Percentiles rank a stretch among this genome's conserved stretches.
Conservation (phyloP, 2,888 invertebrate genomes). For the Eupsilia transversa region DNA sequence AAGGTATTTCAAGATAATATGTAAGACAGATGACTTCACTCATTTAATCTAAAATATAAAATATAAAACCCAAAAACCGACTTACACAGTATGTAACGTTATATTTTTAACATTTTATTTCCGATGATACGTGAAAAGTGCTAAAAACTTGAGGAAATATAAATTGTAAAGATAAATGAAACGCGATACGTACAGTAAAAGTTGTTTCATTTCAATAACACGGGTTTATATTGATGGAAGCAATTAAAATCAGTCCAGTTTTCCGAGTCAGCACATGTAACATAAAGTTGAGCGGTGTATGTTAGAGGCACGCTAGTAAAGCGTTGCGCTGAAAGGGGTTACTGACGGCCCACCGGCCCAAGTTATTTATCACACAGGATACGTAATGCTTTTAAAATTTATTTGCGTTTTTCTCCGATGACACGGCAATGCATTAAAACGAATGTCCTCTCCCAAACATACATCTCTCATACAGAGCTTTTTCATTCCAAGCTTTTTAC, state of each 20-base stretch:
- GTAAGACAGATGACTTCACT: not conserved
- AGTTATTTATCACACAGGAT: slow-evolving; percentile 83
- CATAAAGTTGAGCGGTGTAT: slow-evolving; percentile 47
- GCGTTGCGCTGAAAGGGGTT: slow-evolving; percentile 81
- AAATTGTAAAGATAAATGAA: slow-evolving; percentile 62
- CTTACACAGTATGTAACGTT: slow-evolving; percentile 27
- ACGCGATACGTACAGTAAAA: slow-evolving; percentile 58
- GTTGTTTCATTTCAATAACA: slow-evolving; percentile 64
- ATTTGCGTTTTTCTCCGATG: slow-evolving; percentile 85
- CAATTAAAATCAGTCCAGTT: slow-evolving; percentile 65
- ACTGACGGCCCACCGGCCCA: slow-evolving; percentile 74
- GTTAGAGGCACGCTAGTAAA: slow-evolving; percentile 47
- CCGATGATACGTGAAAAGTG: slow-evolving; percentile 51
- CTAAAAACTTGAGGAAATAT: slow-evolving; percentile 55
- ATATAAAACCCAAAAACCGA: slow-evolving; percentile 11
- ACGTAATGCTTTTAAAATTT: slow-evolving; percentile 87
- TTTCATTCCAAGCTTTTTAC: slow-evolving; percentile 61
- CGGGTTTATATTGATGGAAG: slow-evolving; percentile 57
- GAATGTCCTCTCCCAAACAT: slow-evolving; percentile 78
- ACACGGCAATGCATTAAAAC: slow-evolving; percentile 77
- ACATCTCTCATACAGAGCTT: slow-evolving; percentile 71
- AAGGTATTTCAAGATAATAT: not conserved
- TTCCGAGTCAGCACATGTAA: slow-evolving; percentile 49
- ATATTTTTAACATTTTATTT: slow-evolving; percentile 42
- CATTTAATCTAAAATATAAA: slow-evolving; percentile 8